phyloP scores from a whole-genome alignment of 2,888 invertebrate genomes.

The Seira ritae region DNA sequence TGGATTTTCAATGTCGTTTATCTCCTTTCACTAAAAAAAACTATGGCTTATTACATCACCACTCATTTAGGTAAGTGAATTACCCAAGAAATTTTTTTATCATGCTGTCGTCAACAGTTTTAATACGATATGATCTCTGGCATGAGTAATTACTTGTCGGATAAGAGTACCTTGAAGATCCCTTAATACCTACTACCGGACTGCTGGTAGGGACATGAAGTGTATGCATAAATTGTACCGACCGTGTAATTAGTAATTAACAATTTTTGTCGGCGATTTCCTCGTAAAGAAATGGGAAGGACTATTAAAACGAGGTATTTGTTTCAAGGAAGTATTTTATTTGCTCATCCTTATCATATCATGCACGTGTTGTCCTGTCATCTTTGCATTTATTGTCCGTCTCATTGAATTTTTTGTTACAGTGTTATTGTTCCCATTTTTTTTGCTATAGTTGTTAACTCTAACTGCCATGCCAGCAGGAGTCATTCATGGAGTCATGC shows the following conservation, averaged over 20 bases:
- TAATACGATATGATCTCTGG: constrained; percentile 21
- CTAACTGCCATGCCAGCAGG: not conserved
- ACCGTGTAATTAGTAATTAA: constrained; percentile 12
- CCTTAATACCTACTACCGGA: constrained; percentile 47
- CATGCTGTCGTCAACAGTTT: not conserved
- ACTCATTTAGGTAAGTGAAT: too few species aligned
- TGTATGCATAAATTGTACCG: not conserved
- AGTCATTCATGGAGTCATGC: not conserved
- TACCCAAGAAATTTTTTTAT: not conserved
- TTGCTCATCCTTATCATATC: not conserved
- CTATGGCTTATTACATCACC: not conserved
- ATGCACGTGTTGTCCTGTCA: not conserved
- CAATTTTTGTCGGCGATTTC: constrained; percentile 17
- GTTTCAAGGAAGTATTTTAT: constrained; percentile 57
- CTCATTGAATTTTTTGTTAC: constrained; percentile 8
- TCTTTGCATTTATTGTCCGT: too few species aligned
- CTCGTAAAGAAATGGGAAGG: constrained; percentile 30
- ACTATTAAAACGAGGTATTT: constrained; percentile 53
- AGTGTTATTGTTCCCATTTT: constrained; percentile 51
- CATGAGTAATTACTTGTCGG: constrained; percentile 18
- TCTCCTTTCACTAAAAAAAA: constrained; percentile 52
- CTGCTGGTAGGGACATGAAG: not conserved
- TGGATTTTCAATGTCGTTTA: constrained; percentile 54
- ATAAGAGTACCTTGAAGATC: constrained; percentile 39
- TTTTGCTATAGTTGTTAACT: not conserved